Base-by-base conservation (phyloP, 2,888 invertebrate species). In the Drosophila rellima region DNA sequence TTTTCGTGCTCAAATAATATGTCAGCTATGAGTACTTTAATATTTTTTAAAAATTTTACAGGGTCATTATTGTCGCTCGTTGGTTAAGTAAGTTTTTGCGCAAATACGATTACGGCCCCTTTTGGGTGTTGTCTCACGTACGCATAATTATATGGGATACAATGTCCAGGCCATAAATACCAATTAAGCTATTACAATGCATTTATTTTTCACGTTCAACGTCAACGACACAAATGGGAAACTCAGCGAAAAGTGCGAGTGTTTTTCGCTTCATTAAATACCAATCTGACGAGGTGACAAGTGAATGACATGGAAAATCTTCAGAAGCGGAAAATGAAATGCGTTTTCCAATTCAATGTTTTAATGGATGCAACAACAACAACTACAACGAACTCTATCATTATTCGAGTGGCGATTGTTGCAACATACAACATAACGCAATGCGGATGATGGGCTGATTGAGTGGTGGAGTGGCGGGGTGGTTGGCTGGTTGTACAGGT, bases 171-270 rank as follows among this genome's bases (percentile, higher is more conserved):
- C 40, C 75, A 73, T 87, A 84, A 83, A 75, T 88, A 88, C 79
- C 87, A 83, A 83, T 83, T 83, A 83, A 87, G 82, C 69, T 68
- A 87, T 83, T 83, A 86, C 75, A 73, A 52, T 62, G 74, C 67
- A 78, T 65, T 79, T 70, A 44, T 52, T 54, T 63, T 69, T 55
- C 65, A 59, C 40, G 59, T 60, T 62, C 50, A 68, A 57, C 74
- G 77, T 85, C 67, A 71, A 76, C 74, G 59, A 51, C 55, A 65
- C 64, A 55, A 56, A 15, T 11, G 42, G 67, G 33, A 59, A 73
- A 68, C 72, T 72, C 67, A 31, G 59, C 52, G 64, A 42, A 56
- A 76, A 69, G 31, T 61, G 44, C 54, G 23, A 62, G 64, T 56
- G 44, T 62, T 55, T 70, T 73, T 69, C 65, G 59, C 52, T 42